Conservation (phyloP, 1,140 invertebrate genomes). For the Drosophila gunungcola region DNA sequence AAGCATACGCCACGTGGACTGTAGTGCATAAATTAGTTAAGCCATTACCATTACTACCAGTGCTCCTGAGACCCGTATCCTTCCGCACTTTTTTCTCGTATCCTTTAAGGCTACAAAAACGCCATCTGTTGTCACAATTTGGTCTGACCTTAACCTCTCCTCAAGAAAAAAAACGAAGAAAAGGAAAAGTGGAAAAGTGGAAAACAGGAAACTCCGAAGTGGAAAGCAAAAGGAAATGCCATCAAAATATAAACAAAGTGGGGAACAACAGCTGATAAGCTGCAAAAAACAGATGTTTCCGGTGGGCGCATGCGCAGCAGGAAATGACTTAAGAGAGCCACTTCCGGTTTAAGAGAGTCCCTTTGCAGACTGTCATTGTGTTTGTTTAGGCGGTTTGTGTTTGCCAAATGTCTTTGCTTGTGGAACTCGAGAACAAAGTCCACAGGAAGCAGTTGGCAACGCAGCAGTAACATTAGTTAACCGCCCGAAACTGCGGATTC, state of each 20-base stretch:
- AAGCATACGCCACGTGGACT: constrained; percentile 59
- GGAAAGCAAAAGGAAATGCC: constrained; percentile 14
- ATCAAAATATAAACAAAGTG: constrained; percentile 61
- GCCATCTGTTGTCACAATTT: constrained; percentile 71
- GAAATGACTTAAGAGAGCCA: constrained; percentile 31
- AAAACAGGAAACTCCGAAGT: constrained; percentile 7
- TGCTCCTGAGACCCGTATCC: constrained; percentile 15
- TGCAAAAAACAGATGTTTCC: constrained; percentile 47
- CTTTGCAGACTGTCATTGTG: constrained; percentile 30
- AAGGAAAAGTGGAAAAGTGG: neutral
- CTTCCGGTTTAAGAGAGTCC: constrained; percentile 34
- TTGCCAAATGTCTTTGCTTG: constrained; percentile 34
- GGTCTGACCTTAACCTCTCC: constrained; percentile 70
- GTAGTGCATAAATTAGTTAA: constrained; percentile 62
- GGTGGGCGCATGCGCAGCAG: constrained; percentile 54
- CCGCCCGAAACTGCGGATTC: constrained; percentile 26
- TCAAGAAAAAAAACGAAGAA: constrained; percentile 4
- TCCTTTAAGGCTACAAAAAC: constrained; percentile 21
- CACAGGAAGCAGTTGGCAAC: constrained; percentile 44
- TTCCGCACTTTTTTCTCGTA: constrained; percentile 6
- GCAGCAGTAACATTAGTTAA: constrained; percentile 31
- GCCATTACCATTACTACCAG: constrained; percentile 66
- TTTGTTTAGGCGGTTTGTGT: constrained; percentile 26
- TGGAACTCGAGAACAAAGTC: constrained; percentile 12
- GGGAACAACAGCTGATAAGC: constrained; percentile 49